Evolutionary conservation across 1,140 invertebrate species (phyloP), one percentile per base, ranked within the genome.

Genomic region (Caenorhabditis elegans): DNA sequence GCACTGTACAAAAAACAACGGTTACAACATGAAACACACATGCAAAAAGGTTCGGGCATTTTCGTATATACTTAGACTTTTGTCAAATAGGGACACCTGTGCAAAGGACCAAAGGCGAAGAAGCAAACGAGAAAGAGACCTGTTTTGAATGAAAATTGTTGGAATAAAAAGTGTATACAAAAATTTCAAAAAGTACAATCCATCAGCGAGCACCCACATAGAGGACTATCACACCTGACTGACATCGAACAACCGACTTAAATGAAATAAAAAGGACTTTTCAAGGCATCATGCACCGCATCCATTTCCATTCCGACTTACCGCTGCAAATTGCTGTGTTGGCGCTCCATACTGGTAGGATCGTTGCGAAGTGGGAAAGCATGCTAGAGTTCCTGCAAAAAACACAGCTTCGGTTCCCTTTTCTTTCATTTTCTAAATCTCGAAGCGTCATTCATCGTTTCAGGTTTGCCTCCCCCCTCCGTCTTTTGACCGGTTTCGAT

Each of bases 321-420:
- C 60, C 60, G 51, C 19, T 28, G 53, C 78, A 79, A 79, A 79
- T 51, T 79, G 78, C 53, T 60, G 51, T 43, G 78, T 79, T 43
- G 78, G 78, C 36, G 78, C 78, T 22, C 78, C 78, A 79, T 79
- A 79, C 78, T 79, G 78, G 55, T 79, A 79, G 19, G 34, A 39
- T 43, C 34, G 19, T 79, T 79, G 78, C 22, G 51, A 36, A 5
- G 78, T 79, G 28, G 78, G 78, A 34, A 79, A 79, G 34, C 78
- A 79, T 34, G 51, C 55, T 46, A 79, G 46, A 28, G 55, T 48
- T 36, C 78, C 78, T 79, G 78, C 15, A 79, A 79, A 79, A 48
- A 34, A 28, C 6, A n/a, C 34, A 5, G 39, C 39, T 15, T 43
- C 39, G 15, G 15, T 43, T 43, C 15, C 39, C 15, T 43, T 70